These are phyloP conservation scores for Dromiciops gliroides DNA, from an alignment of 2,113 vertebrate species.

Conservation along the genomic window DNA sequence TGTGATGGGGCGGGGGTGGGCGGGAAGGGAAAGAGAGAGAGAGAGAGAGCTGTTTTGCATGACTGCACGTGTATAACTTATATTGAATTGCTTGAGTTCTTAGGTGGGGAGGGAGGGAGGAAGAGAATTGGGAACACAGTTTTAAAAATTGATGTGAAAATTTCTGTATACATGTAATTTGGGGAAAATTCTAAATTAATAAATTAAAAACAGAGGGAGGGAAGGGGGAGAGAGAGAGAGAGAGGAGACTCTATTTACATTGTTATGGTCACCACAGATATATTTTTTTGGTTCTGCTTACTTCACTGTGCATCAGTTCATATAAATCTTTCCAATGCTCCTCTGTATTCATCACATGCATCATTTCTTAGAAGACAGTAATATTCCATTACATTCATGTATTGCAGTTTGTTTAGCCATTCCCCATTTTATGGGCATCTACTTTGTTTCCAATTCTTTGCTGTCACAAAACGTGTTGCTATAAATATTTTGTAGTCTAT, in stretches of 20 bases:
- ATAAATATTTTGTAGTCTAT: neutral
- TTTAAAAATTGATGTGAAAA: no score
- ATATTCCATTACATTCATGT: neutral
- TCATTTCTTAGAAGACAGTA: neutral
- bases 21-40: no score
- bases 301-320: neutral
- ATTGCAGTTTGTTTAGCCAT: neutral
- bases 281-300: neutral
- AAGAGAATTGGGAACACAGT: no score
- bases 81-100: no score
- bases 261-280: neutral
- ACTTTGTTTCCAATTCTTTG: neutral
- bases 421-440: neutral
- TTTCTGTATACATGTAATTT: no score
- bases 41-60: no score
- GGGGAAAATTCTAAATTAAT: no score
- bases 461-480: neutral
- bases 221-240: no score
- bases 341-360: neutral
- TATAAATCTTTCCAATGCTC: neutral
- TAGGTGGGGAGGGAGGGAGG: no score
- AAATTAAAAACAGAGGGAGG: no score
- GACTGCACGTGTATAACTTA: no score
- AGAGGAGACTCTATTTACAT: neutral
- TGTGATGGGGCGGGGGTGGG: no score